A percentile compares a stretch with the other conserved stretches of the same genome.
Evolutionary conservation across 1,140 invertebrate genomes (phyloP).

Genomic region (Hycleus cichorii): DNA sequence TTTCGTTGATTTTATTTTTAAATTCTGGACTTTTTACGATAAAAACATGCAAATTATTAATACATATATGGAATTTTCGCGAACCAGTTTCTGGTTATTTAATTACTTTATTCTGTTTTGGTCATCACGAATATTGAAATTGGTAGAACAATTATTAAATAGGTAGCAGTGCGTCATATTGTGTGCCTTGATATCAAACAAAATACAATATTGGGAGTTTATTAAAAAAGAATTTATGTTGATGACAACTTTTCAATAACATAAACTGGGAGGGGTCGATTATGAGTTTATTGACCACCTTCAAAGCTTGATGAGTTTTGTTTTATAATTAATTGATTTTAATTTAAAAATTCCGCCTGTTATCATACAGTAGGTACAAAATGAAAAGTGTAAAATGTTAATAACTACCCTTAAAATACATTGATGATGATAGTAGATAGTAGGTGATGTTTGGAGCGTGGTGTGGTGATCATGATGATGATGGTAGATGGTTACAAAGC

Average conservation of each 20-base stretch:
- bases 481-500: background rate
- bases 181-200: slow-evolving; percentile 11
- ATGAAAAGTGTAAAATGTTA: too few species aligned
- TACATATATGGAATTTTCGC: slow-evolving; percentile 19
- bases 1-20: slow-evolving; percentile 32
- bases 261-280: background rate
- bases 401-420: too few species aligned
- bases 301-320: background rate
- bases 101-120: slow-evolving; percentile 20
- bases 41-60: slow-evolving; percentile 24
- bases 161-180: background rate
- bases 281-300: background rate
- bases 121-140: slow-evolving; percentile 18
- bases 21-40: slow-evolving; percentile 2
- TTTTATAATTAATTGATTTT: background rate
- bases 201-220: slow-evolving; percentile 11
- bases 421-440: too few species aligned
- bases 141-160: slow-evolving; percentile 13
- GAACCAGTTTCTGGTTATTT: slow-evolving; percentile 18
- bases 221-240: slow-evolving; percentile 1
- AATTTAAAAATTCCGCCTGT: too few species aligned
- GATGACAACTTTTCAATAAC: background rate
- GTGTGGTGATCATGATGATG: too few species aligned
- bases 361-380: too few species aligned
- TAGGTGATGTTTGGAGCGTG: too few species aligned